These are phyloP conservation scores for Callinectes sapidus DNA, from an alignment of 2,888 invertebrate genomes.

Conservation along the genomic window DNA sequence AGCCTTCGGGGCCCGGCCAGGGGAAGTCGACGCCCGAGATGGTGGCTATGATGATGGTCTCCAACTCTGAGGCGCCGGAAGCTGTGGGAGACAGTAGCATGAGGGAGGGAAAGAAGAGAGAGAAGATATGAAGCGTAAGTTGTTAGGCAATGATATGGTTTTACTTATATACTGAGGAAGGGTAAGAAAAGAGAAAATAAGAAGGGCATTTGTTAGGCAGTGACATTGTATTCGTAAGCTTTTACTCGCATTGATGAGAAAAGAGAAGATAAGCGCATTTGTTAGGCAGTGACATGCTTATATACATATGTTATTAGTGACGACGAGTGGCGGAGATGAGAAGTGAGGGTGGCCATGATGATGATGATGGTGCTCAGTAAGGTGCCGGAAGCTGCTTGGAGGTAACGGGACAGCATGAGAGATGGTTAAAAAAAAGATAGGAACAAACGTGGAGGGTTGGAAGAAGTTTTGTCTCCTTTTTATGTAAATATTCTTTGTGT, in stretches of 20 bases:
- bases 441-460: background rate
- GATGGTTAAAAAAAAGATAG: background rate
- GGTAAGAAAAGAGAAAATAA: no score
- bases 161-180: background rate
- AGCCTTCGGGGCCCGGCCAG: constrained; percentile 79
- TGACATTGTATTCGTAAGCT: no score
- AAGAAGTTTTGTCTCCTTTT: no score
- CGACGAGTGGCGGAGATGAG: background rate
- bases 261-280: no score
- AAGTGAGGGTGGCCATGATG: constrained; percentile 49
- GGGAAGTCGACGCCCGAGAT: constrained; percentile 76
- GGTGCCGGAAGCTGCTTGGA: background rate
- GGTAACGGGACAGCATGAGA: background rate
- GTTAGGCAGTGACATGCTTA: no score
- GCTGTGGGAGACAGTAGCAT: background rate
- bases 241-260: no score
- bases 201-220: no score
- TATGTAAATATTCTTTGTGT: no score
- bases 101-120: background rate
- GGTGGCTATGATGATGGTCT: constrained; percentile 55
- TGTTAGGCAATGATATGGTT: background rate
- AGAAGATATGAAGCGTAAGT: no score
- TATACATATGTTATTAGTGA: no score
- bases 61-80: constrained; percentile 19
- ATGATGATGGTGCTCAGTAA: constrained; percentile 52